A percentile compares a stretch with the other conserved stretches of the same genome.
These are phyloP conservation scores for Acanthosepion lycidas DNA, from an alignment of 2,888 invertebrate genomes.

Conservation along the genomic window DNA sequence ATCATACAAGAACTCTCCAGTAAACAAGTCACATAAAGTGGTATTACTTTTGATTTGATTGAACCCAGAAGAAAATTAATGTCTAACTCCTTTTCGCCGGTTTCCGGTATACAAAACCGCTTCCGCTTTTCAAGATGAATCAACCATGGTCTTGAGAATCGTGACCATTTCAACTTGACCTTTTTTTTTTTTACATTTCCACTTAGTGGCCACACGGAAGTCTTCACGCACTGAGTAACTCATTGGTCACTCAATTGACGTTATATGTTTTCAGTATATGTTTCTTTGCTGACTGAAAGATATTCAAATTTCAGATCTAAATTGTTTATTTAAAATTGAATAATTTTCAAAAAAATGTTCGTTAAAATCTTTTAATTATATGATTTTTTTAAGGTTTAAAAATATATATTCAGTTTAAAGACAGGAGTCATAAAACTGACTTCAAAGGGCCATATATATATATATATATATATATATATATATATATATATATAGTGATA, in stretches of 20 bases:
- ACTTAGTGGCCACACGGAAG: not conserved
- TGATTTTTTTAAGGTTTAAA: too few relatives aligned
- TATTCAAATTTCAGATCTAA: too few relatives aligned
- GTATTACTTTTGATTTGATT: not conserved
- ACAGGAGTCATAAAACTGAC: too few relatives aligned
- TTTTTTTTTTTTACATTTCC: not conserved
- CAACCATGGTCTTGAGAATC: not conserved
- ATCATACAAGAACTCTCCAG: not conserved
- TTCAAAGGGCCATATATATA: too few relatives aligned
- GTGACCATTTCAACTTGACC: not conserved
- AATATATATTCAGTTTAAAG: too few relatives aligned
- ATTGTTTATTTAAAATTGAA: too few relatives aligned
- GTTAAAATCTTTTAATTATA: too few relatives aligned
- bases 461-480: too few relatives aligned
- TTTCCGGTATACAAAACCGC: not conserved
- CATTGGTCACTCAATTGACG: not conserved
- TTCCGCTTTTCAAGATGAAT: constrained; percentile 20
- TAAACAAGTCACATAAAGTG: not conserved
- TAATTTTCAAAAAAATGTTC: too few relatives aligned
- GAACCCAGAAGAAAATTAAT: not conserved
- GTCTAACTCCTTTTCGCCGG: not conserved
- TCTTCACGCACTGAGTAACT: not conserved
- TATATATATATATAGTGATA: too few relatives aligned
- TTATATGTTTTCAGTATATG: not conserved
- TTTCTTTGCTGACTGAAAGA: too few relatives aligned